These are phyloP conservation scores for Wiebesia pumilae DNA, from an alignment of 1,140 invertebrate species.

Conservation along the genomic window DNA sequence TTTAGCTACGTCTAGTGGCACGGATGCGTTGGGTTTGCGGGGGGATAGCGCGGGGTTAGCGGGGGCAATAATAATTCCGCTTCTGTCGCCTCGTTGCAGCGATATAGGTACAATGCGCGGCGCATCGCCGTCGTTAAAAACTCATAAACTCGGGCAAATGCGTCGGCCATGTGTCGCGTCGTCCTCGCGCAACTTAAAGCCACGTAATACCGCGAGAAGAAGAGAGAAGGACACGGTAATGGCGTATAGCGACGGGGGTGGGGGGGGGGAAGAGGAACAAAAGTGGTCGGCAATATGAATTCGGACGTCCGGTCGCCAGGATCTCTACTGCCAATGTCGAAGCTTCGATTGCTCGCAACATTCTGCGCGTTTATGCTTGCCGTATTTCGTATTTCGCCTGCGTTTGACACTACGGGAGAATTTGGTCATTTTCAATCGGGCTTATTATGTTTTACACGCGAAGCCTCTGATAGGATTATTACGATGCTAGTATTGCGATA, in stretches of 20 bases:
- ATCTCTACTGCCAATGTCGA: not conserved
- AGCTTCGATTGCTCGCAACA: not conserved
- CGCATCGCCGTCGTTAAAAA: conserved; percentile 48
- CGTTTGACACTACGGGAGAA: not conserved
- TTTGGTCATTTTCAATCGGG: not conserved
- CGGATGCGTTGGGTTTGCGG: not conserved
- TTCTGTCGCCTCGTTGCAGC: not conserved
- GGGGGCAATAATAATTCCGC: conserved; percentile 41
- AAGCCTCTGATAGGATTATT: too few relatives aligned
- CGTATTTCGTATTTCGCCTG: not conserved
- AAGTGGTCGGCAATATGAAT: conserved; percentile 39
- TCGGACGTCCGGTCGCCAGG: conserved; percentile 39
- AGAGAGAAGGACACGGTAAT: too few relatives aligned
- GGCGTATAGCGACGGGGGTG: too few relatives aligned
- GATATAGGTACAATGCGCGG: not conserved
- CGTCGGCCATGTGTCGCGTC: conserved; percentile 40
- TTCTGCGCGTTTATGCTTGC: not conserved
- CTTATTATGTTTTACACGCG: too few relatives aligned
- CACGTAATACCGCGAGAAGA: not conserved
- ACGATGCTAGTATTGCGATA: too few relatives aligned
- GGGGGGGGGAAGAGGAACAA: conserved; percentile 8
- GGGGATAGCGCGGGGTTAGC: not conserved
- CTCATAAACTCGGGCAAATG: conserved; percentile 42
- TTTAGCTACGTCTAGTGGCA: not conserved
- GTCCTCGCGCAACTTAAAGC: not conserved